A percentile compares a stretch with the other conserved stretches of the same genome.
phyloP scores from a whole-genome alignment of 1,140 invertebrate genomes.

The Cydia strobilella region DNA sequence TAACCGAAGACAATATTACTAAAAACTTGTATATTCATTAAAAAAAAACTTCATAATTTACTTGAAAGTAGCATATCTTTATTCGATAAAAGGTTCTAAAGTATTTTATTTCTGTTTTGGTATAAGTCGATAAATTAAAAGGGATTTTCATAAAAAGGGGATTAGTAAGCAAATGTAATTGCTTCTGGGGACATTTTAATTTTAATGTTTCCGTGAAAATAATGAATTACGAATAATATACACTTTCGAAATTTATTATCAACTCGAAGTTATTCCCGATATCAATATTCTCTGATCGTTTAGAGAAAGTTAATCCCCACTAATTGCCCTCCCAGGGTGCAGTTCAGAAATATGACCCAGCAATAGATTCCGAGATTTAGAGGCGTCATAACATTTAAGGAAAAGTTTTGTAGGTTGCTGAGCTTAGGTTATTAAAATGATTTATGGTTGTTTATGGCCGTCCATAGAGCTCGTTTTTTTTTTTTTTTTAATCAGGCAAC shows the following conservation, averaged over 20 bases:
- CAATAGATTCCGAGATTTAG: not conserved
- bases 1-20: too few species aligned
- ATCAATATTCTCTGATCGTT: not conserved
- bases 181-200: not conserved
- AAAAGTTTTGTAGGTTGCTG: not conserved
- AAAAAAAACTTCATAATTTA: too few species aligned
- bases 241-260: not conserved
- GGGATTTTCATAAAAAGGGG: not conserved
- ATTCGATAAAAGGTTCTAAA: too few species aligned
- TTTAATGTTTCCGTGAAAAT: not conserved
- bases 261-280: not conserved
- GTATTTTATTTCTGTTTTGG: too few species aligned
- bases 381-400: conserved; percentile 3
- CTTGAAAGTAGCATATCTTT: too few species aligned
- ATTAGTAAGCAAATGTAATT: not conserved
- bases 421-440: conserved; percentile 1
- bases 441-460: not conserved
- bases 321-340: conserved; percentile 12
- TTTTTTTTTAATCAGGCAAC: too few species aligned
- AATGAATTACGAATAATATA: too few species aligned
- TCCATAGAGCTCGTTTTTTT: too few species aligned
- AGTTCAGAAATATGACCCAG: not conserved
- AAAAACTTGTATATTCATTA: too few species aligned
- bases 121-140: not conserved
- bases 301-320: conserved; percentile 12